phyloP scores from a whole-genome alignment of 2,113 vertebrate species.

The Nibea coibor region DNA sequence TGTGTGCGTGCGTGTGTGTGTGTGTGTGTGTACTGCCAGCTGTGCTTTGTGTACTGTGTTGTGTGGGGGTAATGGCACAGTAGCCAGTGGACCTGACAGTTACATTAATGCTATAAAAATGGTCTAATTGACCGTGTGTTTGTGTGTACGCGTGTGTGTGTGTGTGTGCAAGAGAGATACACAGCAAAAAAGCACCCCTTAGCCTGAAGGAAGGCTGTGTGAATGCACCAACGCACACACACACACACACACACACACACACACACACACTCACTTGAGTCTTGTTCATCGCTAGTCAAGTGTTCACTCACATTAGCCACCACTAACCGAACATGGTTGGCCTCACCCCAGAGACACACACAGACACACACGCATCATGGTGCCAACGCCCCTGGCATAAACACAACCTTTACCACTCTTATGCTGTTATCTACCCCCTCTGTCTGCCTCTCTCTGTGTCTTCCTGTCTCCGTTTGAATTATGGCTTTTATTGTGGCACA shows the following conservation, averaged over 20 bases:
- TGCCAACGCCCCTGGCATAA: conserved; percentile 70
- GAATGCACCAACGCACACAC: conserved; percentile 26
- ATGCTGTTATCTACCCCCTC: conserved; percentile 50
- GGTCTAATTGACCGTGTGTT: conserved; percentile 65
- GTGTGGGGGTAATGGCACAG: conserved; percentile 40
- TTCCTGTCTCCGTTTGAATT: conserved; percentile 13
- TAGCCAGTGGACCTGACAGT: conserved; percentile 66
- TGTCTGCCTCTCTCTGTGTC: conserved; percentile 30
- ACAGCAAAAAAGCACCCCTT: conserved; percentile 9
- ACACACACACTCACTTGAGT: conserved; percentile 38
- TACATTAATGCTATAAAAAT: conserved; percentile 68
- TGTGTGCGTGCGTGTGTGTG: conserved; percentile 27
- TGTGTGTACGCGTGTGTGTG: conserved; percentile 3
- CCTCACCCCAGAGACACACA: conserved; percentile 36
- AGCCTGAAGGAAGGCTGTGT: conserved; percentile 40
- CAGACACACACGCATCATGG: conserved; percentile 53
- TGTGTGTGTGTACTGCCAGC: conserved; percentile 43
- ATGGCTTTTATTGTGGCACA: conserved; percentile 34
- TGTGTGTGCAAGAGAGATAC: not conserved
- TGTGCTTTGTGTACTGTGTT: conserved; percentile 47
- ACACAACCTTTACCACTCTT: conserved; percentile 70
- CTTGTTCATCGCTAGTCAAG: conserved; percentile 55
- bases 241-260: conserved; percentile 27
- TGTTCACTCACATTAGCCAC: conserved; percentile 59
- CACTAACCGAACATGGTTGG: conserved; percentile 56